phyloP scores from a whole-genome alignment of 2,797 vertebrate species.

The Amblyraja radiata region DNA sequence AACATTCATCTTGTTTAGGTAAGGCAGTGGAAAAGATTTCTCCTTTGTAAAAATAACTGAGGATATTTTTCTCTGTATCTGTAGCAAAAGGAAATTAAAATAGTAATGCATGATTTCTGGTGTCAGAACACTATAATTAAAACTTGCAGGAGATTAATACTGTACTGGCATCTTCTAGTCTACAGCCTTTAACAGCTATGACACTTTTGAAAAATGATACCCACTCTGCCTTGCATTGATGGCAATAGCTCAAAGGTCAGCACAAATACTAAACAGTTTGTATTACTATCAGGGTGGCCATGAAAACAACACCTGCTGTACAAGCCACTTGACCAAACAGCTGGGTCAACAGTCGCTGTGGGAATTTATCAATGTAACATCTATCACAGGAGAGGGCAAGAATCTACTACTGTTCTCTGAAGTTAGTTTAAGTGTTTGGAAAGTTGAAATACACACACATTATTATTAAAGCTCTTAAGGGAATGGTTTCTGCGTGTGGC shows the following conservation, averaged over 20 bases:
- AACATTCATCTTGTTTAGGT: constrained; percentile 24
- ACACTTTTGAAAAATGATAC: constrained; percentile 46
- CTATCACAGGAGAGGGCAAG: constrained; percentile 48
- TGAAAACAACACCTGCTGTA: constrained; percentile 98
- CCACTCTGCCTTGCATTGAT: constrained; percentile 78
- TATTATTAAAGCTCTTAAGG: constrained; percentile 45
- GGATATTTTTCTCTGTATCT: neutral
- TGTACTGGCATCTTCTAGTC: constrained; percentile 15
- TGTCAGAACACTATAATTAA: constrained; percentile 13
- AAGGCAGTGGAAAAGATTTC: constrained; percentile 35
- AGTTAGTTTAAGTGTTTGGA: constrained; percentile 39
- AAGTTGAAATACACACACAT: constrained; percentile 41
- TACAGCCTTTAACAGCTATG: constrained; percentile 34
- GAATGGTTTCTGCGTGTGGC: constrained; percentile 47
- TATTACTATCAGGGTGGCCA: constrained; percentile 96
- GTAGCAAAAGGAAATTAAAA: constrained; percentile 31
- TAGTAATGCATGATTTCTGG: neutral
- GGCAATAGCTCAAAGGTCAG: constrained; percentile 96
- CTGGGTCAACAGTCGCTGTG: constrained; percentile 99
- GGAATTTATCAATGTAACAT: constrained; percentile 87
- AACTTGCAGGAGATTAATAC: constrained; percentile 19
- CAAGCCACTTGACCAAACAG: constrained; percentile 88
- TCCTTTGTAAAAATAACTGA: constrained; percentile 1
- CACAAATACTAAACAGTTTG: constrained; percentile 95
- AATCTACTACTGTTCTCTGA: constrained; percentile 50